A percentile compares a stretch with the other conserved stretches of the same genome.
Conservation (phyloP, 2,113 vertebrate genomes). For the Aepyceros melampus region DNA sequence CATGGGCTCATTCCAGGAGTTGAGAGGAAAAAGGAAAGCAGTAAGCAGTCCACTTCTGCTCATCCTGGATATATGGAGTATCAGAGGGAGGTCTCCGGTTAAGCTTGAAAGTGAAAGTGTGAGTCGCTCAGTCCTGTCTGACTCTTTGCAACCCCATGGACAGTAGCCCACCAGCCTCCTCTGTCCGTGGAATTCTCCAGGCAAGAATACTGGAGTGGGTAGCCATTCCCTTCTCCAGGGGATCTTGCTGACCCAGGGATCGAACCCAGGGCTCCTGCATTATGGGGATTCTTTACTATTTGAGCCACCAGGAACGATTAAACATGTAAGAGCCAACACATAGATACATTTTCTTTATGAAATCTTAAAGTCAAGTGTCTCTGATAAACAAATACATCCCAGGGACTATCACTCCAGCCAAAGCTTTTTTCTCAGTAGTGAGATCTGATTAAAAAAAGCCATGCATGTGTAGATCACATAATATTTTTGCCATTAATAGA, state of each 20-base stretch:
- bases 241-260: background rate
- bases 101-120: background rate
- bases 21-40: background rate
- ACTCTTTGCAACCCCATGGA: background rate
- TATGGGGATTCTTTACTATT: background rate
- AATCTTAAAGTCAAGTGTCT: background rate
- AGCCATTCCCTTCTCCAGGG: background rate
- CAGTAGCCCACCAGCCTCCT: background rate
- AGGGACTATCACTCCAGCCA: background rate
- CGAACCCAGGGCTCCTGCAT: background rate
- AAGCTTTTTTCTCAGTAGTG: background rate
- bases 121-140: background rate
- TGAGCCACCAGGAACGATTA: background rate
- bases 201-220: background rate
- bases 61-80: background rate
- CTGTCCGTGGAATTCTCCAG: background rate
- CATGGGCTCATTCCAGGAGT: constrained; percentile 26
- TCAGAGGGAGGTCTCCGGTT: background rate
- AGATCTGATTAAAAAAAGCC: background rate
- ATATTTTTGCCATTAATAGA: background rate
- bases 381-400: background rate
- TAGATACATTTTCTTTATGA: background rate
- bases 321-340: background rate
- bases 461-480: background rate
- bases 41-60: background rate